Evolutionary conservation across 2,888 invertebrate genomes (phyloP).

Genomic region (Drosophila mercatorum): DNA sequence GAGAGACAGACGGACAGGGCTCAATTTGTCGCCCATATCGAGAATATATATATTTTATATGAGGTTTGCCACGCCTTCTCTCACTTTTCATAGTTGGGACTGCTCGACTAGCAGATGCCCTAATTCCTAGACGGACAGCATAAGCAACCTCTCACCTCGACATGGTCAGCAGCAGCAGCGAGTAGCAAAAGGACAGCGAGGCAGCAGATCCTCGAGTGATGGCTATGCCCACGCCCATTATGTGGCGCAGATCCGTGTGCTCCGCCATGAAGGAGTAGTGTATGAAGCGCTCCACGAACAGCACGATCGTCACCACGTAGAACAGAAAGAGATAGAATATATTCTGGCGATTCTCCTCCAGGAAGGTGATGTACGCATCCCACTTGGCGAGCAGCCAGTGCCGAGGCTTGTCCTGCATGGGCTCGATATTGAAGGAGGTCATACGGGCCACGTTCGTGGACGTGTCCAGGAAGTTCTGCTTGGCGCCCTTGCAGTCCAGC

Average conservation of each 20-base stretch:
- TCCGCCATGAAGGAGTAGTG: conserved; percentile 99
- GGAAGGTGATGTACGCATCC: conserved; percentile 94
- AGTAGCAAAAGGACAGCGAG: conserved; percentile 97
- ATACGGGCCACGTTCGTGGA: conserved; percentile 97
- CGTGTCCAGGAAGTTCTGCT: conserved; percentile 97
- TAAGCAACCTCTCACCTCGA: conserved; percentile 85
- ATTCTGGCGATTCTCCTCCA: conserved; percentile 98
- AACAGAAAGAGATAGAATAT: conserved; percentile 97
- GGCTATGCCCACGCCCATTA: conserved; percentile 98
- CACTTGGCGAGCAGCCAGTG: conserved; percentile 91
- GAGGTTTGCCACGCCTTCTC: too few species aligned
- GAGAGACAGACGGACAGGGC: too few species aligned
- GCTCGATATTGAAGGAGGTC: conserved; percentile 97
- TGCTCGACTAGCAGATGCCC: too few species aligned
- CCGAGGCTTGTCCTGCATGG: conserved; percentile 89
- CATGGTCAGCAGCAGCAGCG: conserved; percentile 95
- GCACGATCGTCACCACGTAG: conserved; percentile 95
- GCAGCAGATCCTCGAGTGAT: conserved; percentile 97
- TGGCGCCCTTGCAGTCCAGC: conserved; percentile 96
- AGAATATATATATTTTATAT: too few species aligned
- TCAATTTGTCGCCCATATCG: too few species aligned
- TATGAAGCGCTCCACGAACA: conserved; percentile 98
- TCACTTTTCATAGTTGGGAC: too few species aligned
- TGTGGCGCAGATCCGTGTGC: conserved; percentile 96
- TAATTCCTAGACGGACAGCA: too few species aligned